A percentile compares a stretch with the other conserved stretches of the same genome.
phyloP scores from a whole-genome alignment of 2,113 vertebrate genomes.

The Neolamprologus cancellatus region DNA sequence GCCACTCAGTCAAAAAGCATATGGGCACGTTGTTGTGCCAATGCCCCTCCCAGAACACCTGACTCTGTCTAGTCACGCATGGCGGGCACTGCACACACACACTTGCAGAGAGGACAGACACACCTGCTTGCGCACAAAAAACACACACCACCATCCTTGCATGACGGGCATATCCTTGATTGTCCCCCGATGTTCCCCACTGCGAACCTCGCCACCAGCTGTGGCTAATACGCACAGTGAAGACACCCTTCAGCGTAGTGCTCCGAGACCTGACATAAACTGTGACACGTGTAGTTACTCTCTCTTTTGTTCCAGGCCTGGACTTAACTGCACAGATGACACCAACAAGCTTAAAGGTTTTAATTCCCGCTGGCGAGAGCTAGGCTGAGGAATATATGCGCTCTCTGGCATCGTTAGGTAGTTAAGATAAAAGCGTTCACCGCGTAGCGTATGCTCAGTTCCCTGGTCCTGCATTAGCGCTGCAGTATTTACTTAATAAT shows the following conservation, averaged over 20 bases:
- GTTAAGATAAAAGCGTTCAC: conserved; percentile 22
- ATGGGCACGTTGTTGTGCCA: conserved; percentile 47
- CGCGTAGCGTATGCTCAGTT: conserved; percentile 2
- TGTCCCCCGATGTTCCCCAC: conserved; percentile 33
- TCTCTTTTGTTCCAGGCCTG: not conserved
- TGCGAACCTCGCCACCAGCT: conserved; percentile 30
- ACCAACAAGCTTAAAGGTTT: not conserved
- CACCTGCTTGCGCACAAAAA: not conserved
- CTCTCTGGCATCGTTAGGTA: not conserved
- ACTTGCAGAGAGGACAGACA: not conserved
- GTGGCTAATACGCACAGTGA: conserved; percentile 9
- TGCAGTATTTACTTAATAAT: conserved; percentile 36
- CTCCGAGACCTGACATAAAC: not conserved
- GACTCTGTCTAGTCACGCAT: conserved; percentile 56
- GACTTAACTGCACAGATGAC: conserved; percentile 3
- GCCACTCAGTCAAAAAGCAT: conserved; percentile 46
- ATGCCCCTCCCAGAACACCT: conserved; percentile 54
- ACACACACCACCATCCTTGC: conserved; percentile 40
- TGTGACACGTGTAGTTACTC: not conserved
- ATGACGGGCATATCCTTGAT: conserved; percentile 65
- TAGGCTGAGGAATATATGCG: conserved; percentile 6
- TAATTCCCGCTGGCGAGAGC: not conserved
- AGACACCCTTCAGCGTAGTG: conserved; percentile 5
- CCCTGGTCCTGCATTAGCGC: conserved; percentile 27
- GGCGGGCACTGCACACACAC: conserved; percentile 1